These are phyloP conservation scores for Corydoras sp. DNA, from an alignment of 2,113 vertebrate genomes.

Conservation along the genomic window DNA sequence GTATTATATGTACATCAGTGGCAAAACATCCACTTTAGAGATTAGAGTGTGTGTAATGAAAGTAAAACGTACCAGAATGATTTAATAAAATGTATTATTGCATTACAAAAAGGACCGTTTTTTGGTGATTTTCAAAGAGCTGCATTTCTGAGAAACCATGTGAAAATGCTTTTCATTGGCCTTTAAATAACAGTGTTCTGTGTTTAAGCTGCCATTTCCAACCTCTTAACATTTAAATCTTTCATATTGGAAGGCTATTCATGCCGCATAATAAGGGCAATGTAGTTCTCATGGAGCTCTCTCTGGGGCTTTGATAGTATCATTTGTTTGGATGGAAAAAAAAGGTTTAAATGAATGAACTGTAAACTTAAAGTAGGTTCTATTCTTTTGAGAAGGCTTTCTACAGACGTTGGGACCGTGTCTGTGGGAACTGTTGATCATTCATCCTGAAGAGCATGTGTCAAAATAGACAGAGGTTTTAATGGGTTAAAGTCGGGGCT, in stretches of 20 bases:
- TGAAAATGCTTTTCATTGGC: constrained; percentile 50
- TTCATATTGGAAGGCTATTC: constrained; percentile 41
- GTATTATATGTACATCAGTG: background rate
- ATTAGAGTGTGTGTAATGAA: constrained; percentile 6
- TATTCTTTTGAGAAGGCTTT: no score
- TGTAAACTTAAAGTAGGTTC: no score
- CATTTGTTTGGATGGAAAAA: no score
- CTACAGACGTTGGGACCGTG: no score
- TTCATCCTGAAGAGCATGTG: no score
- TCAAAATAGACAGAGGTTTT: no score
- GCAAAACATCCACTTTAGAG: constrained; percentile 8
- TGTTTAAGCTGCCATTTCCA: constrained; percentile 61
- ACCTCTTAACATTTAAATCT: constrained; percentile 27
- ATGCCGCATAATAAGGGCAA: constrained; percentile 36
- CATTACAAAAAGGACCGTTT: constrained; percentile 49
- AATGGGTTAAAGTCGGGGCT: no score
- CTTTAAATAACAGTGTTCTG: constrained; percentile 55
- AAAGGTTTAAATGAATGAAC: no score
- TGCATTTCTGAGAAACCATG: constrained; percentile 39
- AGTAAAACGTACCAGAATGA: constrained; percentile 24
- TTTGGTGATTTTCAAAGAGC: constrained; percentile 52
- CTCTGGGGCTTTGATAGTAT: no score
- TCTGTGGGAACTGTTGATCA: no score
- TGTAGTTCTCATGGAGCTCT: constrained; percentile 14
- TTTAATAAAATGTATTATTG: constrained; percentile 59